Evolutionary conservation across 2,797 vertebrate genomes (phyloP).

Genomic region (Uromys caudimaculatus): DNA sequence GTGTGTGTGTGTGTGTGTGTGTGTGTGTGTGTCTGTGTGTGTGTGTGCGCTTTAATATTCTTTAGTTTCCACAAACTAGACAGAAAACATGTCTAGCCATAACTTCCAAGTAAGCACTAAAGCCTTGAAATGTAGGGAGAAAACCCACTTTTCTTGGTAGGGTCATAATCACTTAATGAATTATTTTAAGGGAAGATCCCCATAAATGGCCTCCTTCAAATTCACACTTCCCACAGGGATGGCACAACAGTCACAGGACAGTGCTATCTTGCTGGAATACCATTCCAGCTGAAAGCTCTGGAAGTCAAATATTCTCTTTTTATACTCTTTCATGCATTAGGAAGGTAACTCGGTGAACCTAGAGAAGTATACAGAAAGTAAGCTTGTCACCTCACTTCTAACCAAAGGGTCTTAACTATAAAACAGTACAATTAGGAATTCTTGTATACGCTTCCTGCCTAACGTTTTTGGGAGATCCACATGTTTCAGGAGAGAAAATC

Average conservation of each 20-base stretch:
- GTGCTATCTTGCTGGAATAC: neutral
- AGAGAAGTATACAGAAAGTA: neutral
- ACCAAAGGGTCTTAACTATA: neutral
- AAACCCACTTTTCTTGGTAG: neutral
- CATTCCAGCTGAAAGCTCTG: neutral
- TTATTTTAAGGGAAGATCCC: neutral
- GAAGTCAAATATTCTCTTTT: neutral
- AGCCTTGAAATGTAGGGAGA: neutral
- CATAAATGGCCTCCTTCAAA: neutral
- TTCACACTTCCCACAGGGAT: neutral
- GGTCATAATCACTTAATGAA: neutral
- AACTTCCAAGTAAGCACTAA: neutral
- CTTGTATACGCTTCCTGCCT: neutral
- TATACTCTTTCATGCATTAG: neutral
- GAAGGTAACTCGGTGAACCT: neutral
- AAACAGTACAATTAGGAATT: neutral
- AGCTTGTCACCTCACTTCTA: neutral
- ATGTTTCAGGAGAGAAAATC: neutral
- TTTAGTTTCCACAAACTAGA: neutral
- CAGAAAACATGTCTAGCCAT: neutral
- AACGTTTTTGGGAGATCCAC: neutral
- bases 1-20: neutral
- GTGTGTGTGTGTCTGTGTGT: neutral
- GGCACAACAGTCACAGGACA: neutral
- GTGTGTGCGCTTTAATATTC: neutral